Base-by-base conservation (phyloP, 2,113 vertebrate species). In the Electrona antarctica region DNA sequence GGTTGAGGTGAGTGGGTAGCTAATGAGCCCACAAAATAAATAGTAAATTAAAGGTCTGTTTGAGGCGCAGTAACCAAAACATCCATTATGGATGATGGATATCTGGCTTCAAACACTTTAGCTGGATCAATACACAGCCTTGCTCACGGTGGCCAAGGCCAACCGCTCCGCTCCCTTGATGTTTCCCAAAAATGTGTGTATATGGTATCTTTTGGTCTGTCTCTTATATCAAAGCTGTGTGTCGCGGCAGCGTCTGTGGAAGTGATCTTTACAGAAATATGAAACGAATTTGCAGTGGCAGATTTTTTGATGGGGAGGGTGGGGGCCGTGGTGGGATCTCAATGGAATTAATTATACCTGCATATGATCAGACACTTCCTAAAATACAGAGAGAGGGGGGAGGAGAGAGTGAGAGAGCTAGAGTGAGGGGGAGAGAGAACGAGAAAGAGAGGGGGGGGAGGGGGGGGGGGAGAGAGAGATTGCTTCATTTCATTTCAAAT, bases 1-100 rank as follows among this genome's bases (percentile, higher is more conserved):
- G 68, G 82, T 86, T 80, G 74, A 28, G 66, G 49, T n/a, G 56
- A 29, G 60, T 3, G 4, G 80, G 75, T 45, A 1, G 67, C 59
- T 78, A 80, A 86, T 74, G 69, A 84, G 71, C 10, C 7, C 1
- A 11, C 29, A 54, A 64, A 56, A 74, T 76, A 77, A 68, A 87
- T n/a, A 69, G 48, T 52, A 28, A 58, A 76, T 54, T 14, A 62
- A 63, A 68, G 9, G 51, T 56, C 10, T 72, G 48, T 59, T 3
- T 28, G 60, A 66, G 55, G 50, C 50, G 69, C 65, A 51, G 28
- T 50, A 21, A 21, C 28, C 54, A 59, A 60, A 9, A 63, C 52
- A 45, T 64, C 13, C 41, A 71, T 48, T 41, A 15, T 59, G 52
- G 57, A 4, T 45, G 51, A 73, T 3, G 10, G 41, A 12, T 58